Base-by-base conservation (phyloP, 2,888 invertebrate genomes). In the Micropterix aruncella region DNA sequence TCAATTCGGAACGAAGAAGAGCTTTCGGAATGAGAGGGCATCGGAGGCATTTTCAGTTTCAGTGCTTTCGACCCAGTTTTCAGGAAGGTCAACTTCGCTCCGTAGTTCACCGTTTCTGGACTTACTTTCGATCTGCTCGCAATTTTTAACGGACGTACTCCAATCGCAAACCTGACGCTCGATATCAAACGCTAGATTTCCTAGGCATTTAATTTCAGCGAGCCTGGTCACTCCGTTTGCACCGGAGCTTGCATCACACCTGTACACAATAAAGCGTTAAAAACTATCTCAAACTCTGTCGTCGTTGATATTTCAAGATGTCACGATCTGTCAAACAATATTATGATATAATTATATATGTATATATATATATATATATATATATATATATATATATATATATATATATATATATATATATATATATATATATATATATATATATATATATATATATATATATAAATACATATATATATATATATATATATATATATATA, bases 131-230 rank as follows among this genome's bases (percentile, higher is more conserved):
- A 83, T 58, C 70, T 80, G 75, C 75, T 91, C 84, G 79, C 93
- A 93, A 81, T 91, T 92, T 80, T 89, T 89, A 74, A 93, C 93
- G 77, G 91, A 79, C 63, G 89, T 81, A 80, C 86, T 92, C 93
- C 93, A 93, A 75, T 92, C 91, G 76, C 93, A 93, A 59, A 91
- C 92, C 74, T 93, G 92, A 60, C 89, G 81, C 66, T 85, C 83
- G 67, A 93, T 85, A 79, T 93, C 92, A 75, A 93, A 93, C 61
- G 87, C 89, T 64, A 93, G 78, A 66, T 91, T 86, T 61, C 78
- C 81, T 57, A 92, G 91, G 70, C 93, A 93, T 62, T 83, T 78
- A 61, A 93, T 88, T 52, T 85, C 79, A 58, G 92, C 90, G 66
- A 93, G 77, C 65, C 93, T 79, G 61, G 83, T 87, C 57, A 80